Conservation (phyloP, 1,140 invertebrate genomes). For the Brachionus rubens region DNA sequence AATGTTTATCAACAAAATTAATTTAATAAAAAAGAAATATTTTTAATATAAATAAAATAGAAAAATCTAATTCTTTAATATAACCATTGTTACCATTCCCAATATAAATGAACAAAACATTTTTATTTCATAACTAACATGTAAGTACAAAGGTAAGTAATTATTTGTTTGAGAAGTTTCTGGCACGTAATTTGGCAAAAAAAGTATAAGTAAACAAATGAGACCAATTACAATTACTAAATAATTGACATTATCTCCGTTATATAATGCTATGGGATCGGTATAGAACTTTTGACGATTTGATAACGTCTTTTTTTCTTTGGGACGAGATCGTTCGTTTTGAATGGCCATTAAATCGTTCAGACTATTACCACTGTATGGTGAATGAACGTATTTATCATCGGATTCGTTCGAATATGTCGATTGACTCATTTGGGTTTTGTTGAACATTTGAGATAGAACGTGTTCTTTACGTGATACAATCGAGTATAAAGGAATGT, state of each 20-base stretch:
- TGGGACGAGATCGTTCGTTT: background rate
- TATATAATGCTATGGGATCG: slow-evolving; percentile 1
- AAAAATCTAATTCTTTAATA: slow-evolving; percentile 38
- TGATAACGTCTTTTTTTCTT: background rate
- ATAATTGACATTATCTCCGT: slow-evolving; percentile 40
- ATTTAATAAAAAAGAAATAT: too few species aligned
- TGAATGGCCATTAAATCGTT: slow-evolving; percentile 1
- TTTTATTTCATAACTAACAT: slow-evolving; percentile 32
- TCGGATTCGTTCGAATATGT: slow-evolving; percentile 15
- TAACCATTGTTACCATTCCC: slow-evolving; percentile 44
- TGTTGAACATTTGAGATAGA: background rate
- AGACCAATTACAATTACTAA: slow-evolving; percentile 32
- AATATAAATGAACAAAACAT: slow-evolving; percentile 40
- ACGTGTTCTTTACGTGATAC: background rate
- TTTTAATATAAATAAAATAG: background rate
- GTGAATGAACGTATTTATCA: slow-evolving; percentile 2
- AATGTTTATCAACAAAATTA: too few species aligned
- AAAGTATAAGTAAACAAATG: slow-evolving; percentile 29
- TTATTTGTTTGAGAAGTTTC: background rate
- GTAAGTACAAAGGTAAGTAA: background rate
- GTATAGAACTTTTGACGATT: slow-evolving; percentile 9
- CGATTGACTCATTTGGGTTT: background rate
- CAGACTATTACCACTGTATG: slow-evolving; percentile 8
- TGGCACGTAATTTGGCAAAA: slow-evolving; percentile 16
- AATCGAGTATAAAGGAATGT: slow-evolving; percentile 25